Conservation (phyloP, 1,140 invertebrate species). For the Theocolax elegans region DNA sequence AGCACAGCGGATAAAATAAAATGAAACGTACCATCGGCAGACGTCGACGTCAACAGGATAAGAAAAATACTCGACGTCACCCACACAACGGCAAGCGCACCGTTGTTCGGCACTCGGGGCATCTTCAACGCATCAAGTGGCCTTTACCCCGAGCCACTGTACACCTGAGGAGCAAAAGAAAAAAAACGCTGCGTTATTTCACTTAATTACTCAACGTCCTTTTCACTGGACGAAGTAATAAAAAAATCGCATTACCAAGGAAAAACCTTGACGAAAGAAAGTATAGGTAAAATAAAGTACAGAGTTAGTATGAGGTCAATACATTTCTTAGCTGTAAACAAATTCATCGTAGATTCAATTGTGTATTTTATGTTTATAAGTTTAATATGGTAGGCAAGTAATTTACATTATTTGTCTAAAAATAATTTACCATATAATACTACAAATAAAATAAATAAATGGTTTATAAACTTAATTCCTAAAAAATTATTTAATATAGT, state of each 20-base stretch:
- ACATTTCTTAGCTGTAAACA: no score
- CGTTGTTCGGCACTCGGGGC: constrained; percentile 55
- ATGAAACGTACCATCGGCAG: constrained; percentile 43
- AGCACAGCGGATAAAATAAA: no score
- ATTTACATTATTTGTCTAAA: no score
- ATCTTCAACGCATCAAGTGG: constrained; percentile 61
- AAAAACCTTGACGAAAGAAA: constrained; percentile 1
- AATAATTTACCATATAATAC: no score
- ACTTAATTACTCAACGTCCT: constrained; percentile 23
- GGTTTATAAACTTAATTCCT: no score
- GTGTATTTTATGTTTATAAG: no score
- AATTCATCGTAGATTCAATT: no score
- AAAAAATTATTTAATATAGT: no score
- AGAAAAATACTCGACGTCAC: constrained; percentile 51
- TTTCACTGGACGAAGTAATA: background rate
- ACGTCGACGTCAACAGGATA: constrained; percentile 42
- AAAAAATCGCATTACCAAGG: background rate
- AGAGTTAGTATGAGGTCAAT: no score
- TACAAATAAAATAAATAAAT: no score
- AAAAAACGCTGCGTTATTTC: constrained; percentile 1
- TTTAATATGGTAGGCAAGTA: no score
- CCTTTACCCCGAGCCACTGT: constrained; percentile 40
- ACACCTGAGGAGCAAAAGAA: background rate
- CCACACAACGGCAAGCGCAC: constrained; percentile 53
- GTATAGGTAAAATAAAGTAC: background rate